A percentile compares a stretch with the other conserved stretches of the same genome.
These are phyloP conservation scores for Coryphaenoides rupestris DNA, from an alignment of 2,113 vertebrate genomes.

Conservation along the genomic window DNA sequence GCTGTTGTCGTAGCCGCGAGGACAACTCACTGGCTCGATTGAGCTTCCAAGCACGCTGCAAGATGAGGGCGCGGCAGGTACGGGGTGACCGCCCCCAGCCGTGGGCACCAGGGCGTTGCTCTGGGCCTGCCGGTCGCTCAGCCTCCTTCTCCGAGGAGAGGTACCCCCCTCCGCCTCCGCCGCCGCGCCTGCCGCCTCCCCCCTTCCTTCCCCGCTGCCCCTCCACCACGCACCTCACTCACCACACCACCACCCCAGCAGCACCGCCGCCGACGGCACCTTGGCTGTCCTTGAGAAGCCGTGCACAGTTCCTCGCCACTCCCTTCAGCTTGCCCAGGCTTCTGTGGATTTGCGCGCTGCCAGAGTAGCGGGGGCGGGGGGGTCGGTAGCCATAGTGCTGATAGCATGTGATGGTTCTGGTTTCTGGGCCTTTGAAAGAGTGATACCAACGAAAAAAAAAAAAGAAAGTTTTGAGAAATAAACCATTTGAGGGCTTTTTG, in stretches of 20 bases:
- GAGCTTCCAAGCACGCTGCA: conserved; percentile 87
- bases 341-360: conserved; percentile 97
- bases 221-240: too few species aligned
- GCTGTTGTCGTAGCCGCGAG: conserved; percentile 87
- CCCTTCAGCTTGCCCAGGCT: conserved; percentile 95
- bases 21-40: conserved; percentile 96
- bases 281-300: conserved; percentile 85
- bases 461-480: too few species aligned
- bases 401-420: conserved; percentile 6
- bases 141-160: conserved; percentile 84
- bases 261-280: conserved; percentile 47
- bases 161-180: conserved; percentile 60
- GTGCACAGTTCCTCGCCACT: conserved; percentile 85
- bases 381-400: not conserved
- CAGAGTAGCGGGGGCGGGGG: too few species aligned
- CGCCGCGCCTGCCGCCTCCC: not conserved
- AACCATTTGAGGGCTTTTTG: too few species aligned
- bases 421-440: too few species aligned
- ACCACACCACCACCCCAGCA: not conserved
- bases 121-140: conserved; percentile 74
- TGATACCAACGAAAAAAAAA: too few species aligned
- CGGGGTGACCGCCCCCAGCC: conserved; percentile 78
- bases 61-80: conserved; percentile 88
- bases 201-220: not conserved
- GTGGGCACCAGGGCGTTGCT: conserved; percentile 83